Conservation (phyloP, 2,888 invertebrate genomes). For the Cyclophora punctaria region DNA sequence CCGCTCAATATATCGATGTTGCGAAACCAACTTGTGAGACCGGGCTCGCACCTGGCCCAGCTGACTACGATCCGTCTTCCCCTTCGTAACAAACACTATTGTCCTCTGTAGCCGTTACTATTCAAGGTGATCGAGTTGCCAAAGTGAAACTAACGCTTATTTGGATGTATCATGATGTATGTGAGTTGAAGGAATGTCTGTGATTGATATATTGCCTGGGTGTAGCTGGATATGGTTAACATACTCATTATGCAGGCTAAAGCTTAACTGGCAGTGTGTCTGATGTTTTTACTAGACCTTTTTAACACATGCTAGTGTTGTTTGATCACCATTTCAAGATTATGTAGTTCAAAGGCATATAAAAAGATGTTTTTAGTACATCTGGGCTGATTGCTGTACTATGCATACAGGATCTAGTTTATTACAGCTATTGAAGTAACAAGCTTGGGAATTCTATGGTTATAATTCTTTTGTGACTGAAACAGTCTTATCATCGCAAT, state of each 20-base stretch:
- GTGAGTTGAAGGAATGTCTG: slow-evolving; percentile 24
- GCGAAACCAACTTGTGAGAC: background rate
- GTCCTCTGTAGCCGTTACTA: slow-evolving; percentile 5
- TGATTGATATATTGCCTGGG: slow-evolving; percentile 16
- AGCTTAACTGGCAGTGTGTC: slow-evolving; percentile 12
- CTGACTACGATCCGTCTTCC: slow-evolving; percentile 24
- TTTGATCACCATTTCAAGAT: background rate
- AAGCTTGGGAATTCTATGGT: too few relatives aligned
- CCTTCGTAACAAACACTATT: slow-evolving; percentile 7
- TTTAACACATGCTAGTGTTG: background rate
- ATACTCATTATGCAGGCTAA: slow-evolving; percentile 14
- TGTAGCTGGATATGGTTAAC: slow-evolving; percentile 18
- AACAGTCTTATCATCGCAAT: too few relatives aligned
- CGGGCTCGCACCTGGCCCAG: slow-evolving; percentile 22
- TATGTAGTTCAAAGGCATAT: slow-evolving; percentile 4
- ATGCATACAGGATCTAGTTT: too few relatives aligned
- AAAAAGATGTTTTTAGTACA: background rate
- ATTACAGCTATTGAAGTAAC: too few relatives aligned
- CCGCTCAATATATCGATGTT: background rate
- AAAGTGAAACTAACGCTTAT: slow-evolving; percentile 21
- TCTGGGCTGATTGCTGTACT: too few relatives aligned
- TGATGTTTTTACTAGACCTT: slow-evolving; percentile 11
- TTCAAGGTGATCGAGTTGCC: slow-evolving; percentile 25
- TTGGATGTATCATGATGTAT: slow-evolving; percentile 24
- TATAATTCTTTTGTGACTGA: too few relatives aligned